Evolutionary conservation across 2,888 invertebrate genomes (phyloP).

Genomic region (Ectemnius lituratus): DNA sequence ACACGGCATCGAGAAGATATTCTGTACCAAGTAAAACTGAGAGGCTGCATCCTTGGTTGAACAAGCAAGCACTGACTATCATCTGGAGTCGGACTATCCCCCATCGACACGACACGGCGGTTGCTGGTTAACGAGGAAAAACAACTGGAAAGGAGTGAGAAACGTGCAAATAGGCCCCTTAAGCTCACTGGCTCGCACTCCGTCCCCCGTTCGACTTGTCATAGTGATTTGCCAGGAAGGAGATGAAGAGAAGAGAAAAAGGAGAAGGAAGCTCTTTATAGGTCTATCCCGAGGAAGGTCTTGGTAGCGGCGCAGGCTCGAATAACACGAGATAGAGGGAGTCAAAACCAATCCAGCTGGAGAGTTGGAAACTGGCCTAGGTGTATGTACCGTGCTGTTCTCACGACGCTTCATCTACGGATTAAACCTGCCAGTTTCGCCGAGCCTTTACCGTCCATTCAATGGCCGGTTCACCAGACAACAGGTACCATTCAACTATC

Average conservation of each 20-base stretch:
- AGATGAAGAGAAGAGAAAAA: conserved; percentile 35
- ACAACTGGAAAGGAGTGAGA: not conserved
- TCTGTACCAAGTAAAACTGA: no score
- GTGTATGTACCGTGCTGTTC: not conserved
- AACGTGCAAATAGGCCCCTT: conserved; percentile 1
- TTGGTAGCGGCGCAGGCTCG: conserved; percentile 9
- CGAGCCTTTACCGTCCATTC: not conserved
- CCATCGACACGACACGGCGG: not conserved
- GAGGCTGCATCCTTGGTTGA: no score
- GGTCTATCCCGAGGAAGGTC: conserved; percentile 6
- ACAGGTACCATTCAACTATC: no score
- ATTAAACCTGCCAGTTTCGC: not conserved
- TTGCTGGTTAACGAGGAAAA: not conserved
- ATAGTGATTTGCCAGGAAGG: conserved; percentile 33
- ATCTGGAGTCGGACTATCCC: not conserved
- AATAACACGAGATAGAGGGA: conserved; percentile 1
- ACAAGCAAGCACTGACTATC: no score
- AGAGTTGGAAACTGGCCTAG: not conserved
- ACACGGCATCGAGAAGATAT: no score
- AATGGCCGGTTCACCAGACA: no score
- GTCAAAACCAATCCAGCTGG: no score
- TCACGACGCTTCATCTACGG: not conserved
- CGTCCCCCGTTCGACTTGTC: conserved; percentile 34
- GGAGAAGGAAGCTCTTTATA: conserved; percentile 23
- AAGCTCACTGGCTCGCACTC: not conserved